Base-by-base conservation (phyloP, 1,140 invertebrate species). In the Drosophila ananassae region DNA sequence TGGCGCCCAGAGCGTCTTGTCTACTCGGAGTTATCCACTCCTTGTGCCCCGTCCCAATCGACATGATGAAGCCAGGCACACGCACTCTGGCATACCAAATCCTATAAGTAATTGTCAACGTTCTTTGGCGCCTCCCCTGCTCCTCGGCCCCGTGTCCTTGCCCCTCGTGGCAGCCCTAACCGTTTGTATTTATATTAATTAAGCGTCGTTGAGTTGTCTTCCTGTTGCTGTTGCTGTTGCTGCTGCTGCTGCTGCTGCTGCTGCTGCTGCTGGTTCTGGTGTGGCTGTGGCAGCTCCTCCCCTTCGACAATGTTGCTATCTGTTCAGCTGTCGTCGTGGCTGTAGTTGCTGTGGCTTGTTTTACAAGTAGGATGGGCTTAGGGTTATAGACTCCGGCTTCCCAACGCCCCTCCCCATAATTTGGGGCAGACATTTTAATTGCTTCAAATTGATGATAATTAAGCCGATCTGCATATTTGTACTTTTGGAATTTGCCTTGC, bases 171-270 rank as follows among this genome's bases (percentile, higher is more conserved):
- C 47, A 58, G 22, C 69, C 59, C 69, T 30, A 32, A 44, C 69
- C 62, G 82, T 85, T 85, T 87, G 71, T 80, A 85, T 85, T 85
- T 85, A 85, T 85, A 85, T 85, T 85, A 85, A 85, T 85, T 85
- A 85, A 82, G 82, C 82, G 83, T 87, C 82, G 82, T 84, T 87
- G 69, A 79, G 82, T 53, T 85, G 82, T 79, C 82, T 85, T 85
- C 78, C 83, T 87, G 82, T 80, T 58, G 51, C 72, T 64, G 53
- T 32, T 10, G 48, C 28, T 48, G 32, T 12, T 21, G 24, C 8
- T 21, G 8, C 6, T 17, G 22, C 10, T 37, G 50, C 34, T 21
- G 8, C 28, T 48, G 32, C 13, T 21, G 24, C 8, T 21, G 8
- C 6, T 17, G 22, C 10, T 37, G 50, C 34, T 21, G 8, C 6